Conservation (phyloP, 2,113 vertebrate genomes). For the Hippocampus abdominalis region DNA sequence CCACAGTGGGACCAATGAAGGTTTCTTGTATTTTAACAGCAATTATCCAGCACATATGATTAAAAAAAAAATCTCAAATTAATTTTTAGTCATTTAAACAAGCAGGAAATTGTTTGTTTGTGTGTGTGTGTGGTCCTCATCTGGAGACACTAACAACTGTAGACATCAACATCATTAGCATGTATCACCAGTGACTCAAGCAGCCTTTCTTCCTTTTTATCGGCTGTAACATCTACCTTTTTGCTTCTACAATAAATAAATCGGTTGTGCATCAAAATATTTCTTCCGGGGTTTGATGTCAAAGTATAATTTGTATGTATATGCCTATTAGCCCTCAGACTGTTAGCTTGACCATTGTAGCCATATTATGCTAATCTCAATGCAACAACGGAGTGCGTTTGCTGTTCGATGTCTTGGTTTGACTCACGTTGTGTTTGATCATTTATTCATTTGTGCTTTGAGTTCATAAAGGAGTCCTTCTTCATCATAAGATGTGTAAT, state of each 20-base stretch:
- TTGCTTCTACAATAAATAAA: background rate
- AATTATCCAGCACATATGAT: background rate
- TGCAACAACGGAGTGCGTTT: constrained; percentile 28
- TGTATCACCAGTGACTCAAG: constrained; percentile 19
- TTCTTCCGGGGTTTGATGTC: background rate
- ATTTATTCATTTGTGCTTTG: background rate
- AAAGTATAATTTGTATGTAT: constrained; percentile 7
- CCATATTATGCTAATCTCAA: constrained; percentile 41
- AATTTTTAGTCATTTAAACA: background rate
- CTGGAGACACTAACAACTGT: constrained; percentile 49
- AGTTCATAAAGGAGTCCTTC: background rate
- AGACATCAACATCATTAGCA: constrained; percentile 16
- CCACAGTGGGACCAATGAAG: background rate
- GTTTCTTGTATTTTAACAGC: background rate
- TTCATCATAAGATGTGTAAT: background rate
- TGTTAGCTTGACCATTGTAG: constrained; percentile 55
- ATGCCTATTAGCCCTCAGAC: constrained; percentile 54
- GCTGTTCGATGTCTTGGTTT: constrained; percentile 17
- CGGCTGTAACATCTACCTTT: background rate
- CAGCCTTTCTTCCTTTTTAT: constrained; percentile 6
- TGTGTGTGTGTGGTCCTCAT: background rate
- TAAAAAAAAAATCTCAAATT: background rate
- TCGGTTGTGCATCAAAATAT: no score
- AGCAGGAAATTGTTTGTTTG: background rate
- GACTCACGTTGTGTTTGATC: background rate